phyloP scores from a whole-genome alignment of 2,888 invertebrate species.

The Drosophila koepferae region DNA sequence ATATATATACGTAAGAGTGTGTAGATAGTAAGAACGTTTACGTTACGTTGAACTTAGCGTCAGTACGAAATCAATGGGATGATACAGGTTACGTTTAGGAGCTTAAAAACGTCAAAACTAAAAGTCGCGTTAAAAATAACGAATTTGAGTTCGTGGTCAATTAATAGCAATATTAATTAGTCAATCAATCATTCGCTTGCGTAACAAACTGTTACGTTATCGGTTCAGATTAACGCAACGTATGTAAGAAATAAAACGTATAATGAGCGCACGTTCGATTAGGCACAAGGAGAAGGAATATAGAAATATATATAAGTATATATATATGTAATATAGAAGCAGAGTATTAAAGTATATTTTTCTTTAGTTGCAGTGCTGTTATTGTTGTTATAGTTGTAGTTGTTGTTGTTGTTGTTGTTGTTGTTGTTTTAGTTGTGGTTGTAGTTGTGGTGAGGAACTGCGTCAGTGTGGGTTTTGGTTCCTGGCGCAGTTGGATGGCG shows the following conservation, averaged over 20 bases:
- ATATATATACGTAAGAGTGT: background rate
- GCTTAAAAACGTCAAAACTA: constrained; percentile 82
- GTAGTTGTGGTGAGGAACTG: constrained; percentile 57
- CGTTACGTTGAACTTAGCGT: constrained; percentile 15
- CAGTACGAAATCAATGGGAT: constrained; percentile 74
- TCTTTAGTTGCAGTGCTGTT: constrained; percentile 28
- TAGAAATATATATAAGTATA: constrained; percentile 60
- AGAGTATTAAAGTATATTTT: constrained; percentile 29
- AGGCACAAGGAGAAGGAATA: constrained; percentile 76
- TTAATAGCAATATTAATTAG: constrained; percentile 13
- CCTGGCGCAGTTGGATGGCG: constrained; percentile 78
- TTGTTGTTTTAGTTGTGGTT: constrained; percentile 32
- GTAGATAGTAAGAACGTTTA: constrained; percentile 26
- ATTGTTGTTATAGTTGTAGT: constrained; percentile 25
- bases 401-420: constrained; percentile 21
- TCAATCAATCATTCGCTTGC: constrained; percentile 27
- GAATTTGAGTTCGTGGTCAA: constrained; percentile 15
- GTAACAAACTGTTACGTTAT: constrained; percentile 41
- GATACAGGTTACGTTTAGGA: constrained; percentile 83
- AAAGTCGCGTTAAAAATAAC: constrained; percentile 58
- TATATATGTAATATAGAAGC: constrained; percentile 41
- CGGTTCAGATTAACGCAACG: constrained; percentile 38
- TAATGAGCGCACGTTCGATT: constrained; percentile 67
- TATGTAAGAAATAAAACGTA: constrained; percentile 51
- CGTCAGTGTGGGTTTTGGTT: constrained; percentile 60